Percentiles rank a stretch among this genome's conserved stretches.
Evolutionary conservation across 2,888 invertebrate genomes (phyloP).

Genomic region (Baccha elongata): DNA sequence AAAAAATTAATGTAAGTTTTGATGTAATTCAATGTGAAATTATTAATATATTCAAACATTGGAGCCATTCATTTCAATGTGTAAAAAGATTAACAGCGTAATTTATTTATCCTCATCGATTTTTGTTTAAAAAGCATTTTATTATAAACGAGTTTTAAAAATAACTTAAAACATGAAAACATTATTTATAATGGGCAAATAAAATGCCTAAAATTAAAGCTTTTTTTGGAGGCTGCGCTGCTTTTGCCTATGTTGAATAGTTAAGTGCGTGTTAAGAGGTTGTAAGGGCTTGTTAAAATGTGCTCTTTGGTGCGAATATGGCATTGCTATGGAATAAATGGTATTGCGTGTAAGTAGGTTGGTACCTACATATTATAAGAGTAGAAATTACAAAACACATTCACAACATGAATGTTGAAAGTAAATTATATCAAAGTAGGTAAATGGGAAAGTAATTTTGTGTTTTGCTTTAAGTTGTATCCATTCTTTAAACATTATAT

Average conservation of each 20-base stretch:
- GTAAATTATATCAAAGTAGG: neutral
- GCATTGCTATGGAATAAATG: constrained; percentile 21
- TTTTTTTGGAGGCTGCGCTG: constrained; percentile 11
- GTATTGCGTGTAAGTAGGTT: constrained; percentile 19
- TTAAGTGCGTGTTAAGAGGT: constrained; percentile 32
- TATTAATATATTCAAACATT: neutral
- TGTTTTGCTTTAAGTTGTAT: no score
- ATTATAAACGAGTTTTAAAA: constrained; percentile 13
- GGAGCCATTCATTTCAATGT: neutral
- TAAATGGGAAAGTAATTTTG: neutral
- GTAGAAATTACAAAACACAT: constrained; percentile 15
- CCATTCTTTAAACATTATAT: no score
- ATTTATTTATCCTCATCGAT: constrained; percentile 12
- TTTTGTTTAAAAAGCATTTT: constrained; percentile 3
- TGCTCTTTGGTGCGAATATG: constrained; percentile 27
- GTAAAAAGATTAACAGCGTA: constrained; percentile 23
- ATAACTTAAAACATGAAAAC: constrained; percentile 7
- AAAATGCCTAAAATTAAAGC: constrained; percentile 19
- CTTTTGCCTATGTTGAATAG: constrained; percentile 2
- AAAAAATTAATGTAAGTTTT: neutral
- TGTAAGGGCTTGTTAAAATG: constrained; percentile 34
- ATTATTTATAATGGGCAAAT: constrained; percentile 32
- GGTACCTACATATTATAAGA: no score
- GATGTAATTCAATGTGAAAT: neutral
- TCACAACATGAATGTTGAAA: constrained; percentile 12